Evolutionary conservation across 92 coral and sea anemone species (phyloP).

Genomic region (Bergia puertoricense): DNA sequence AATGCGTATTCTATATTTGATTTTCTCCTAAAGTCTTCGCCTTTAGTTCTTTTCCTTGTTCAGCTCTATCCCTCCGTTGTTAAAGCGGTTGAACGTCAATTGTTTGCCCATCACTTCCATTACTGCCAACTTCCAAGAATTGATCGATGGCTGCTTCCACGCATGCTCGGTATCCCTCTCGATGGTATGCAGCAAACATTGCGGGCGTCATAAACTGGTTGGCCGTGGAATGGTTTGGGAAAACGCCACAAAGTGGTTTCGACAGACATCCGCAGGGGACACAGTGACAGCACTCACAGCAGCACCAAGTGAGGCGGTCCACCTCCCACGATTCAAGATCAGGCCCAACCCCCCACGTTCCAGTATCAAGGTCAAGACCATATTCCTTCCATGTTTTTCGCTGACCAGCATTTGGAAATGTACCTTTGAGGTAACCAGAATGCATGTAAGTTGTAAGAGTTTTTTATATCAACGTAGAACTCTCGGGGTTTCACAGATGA

Average conservation of each 20-base stretch:
- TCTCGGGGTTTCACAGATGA: too few species aligned
- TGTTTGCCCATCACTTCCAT: not conserved
- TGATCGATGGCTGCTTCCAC: constrained; percentile 72
- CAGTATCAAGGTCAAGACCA: constrained; percentile 60
- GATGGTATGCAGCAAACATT: constrained; percentile 77
- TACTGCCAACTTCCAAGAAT: constrained; percentile 51
- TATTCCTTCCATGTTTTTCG: constrained; percentile 56
- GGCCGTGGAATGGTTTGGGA: constrained; percentile 78
- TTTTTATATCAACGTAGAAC: too few species aligned
- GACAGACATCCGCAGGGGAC: constrained; percentile 48
- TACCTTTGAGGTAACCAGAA: constrained; percentile 18
- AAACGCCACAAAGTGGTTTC: constrained; percentile 59
- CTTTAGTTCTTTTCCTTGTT: too few species aligned
- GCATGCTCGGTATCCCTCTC: constrained; percentile 95
- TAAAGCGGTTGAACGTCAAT: not conserved
- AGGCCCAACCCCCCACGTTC: constrained; percentile 86
- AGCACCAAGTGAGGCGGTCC: constrained; percentile 79
- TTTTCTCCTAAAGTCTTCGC: too few species aligned
- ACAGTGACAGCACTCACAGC: constrained; percentile 87
- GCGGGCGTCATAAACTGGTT: constrained; percentile 81
- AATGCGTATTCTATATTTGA: too few species aligned
- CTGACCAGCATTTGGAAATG: constrained; percentile 25
- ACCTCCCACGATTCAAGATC: constrained; percentile 69
- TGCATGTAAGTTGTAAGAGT: too few species aligned
- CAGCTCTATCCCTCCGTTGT: not conserved